Percentiles rank a stretch among this genome's conserved stretches.
Evolutionary conservation across 92 coral and sea anemone genomes (phyloP).

Genomic region (Phenganax stokvisi): DNA sequence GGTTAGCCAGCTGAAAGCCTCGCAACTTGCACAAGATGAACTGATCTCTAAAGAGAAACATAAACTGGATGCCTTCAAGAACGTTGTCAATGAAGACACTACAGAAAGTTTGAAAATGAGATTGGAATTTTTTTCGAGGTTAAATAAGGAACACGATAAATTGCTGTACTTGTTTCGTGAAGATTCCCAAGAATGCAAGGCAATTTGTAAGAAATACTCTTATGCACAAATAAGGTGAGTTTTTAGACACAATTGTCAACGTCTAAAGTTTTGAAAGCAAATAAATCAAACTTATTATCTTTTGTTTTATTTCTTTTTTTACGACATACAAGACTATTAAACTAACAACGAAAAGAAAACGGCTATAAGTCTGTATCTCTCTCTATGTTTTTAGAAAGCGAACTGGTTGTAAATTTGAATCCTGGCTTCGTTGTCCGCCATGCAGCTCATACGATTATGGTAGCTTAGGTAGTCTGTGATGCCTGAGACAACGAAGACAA

Average conservation of each 20-base stretch:
- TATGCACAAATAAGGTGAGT: conserved; percentile 71
- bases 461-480: conserved; percentile 84
- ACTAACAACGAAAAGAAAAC: no score
- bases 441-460: conserved; percentile 95
- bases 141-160: conserved; percentile 80
- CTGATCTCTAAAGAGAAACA: conserved; percentile 87
- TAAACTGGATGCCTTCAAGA: conserved; percentile 84
- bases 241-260: neutral
- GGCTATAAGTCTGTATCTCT: neutral
- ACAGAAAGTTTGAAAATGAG: conserved; percentile 80
- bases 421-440: conserved; percentile 97
- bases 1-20: conserved; percentile 73
- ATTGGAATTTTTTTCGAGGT: conserved; percentile 72
- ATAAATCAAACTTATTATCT: no score
- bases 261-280: neutral
- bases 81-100: conserved; percentile 92
- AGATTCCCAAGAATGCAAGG: conserved; percentile 90
- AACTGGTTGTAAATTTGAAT: conserved; percentile 72
- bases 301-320: no score
- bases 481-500: neutral
- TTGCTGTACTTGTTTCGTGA: conserved; percentile 76
- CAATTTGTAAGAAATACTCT: conserved; percentile 72
- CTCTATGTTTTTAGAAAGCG: conserved; percentile 54
- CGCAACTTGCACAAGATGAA: conserved; percentile 76
- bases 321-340: no score